phyloP scores from a whole-genome alignment of 2,888 invertebrate genomes.

The Mayetiola destructor region DNA sequence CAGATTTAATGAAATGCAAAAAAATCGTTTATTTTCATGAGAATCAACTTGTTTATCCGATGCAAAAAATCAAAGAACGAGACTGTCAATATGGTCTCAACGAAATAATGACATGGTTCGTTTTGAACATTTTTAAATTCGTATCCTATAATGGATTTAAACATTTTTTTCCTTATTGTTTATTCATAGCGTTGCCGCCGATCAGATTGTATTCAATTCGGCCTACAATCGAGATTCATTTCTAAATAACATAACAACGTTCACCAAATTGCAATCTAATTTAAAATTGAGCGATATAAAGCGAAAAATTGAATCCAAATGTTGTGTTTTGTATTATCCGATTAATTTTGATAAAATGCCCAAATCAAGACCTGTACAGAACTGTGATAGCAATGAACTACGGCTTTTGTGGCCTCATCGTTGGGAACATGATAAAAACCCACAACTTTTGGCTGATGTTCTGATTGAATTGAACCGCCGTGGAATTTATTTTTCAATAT shows the following conservation, averaged over 20 bases:
- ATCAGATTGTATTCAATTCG: constrained; percentile 55
- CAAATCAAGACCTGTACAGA: constrained; percentile 22
- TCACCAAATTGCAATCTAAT: constrained; percentile 51
- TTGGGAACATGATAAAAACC: constrained; percentile 67
- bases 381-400: constrained; percentile 25
- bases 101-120: constrained; percentile 53
- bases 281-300: constrained; percentile 41
- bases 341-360: constrained; percentile 36
- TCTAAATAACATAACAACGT: constrained; percentile 42
- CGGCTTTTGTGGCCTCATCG: constrained; percentile 62
- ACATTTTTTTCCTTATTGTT: constrained; percentile 15
- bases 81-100: constrained; percentile 66
- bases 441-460: constrained; percentile 45
- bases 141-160: too few relatives aligned
- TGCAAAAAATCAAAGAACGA: constrained; percentile 45
- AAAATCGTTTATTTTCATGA: constrained; percentile 67
- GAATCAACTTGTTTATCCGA: constrained; percentile 59
- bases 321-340: constrained; percentile 48
- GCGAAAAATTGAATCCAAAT: constrained; percentile 43
- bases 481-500: constrained; percentile 41
- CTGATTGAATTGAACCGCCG: constrained; percentile 38
- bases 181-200: constrained; percentile 46
- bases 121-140: neutral
- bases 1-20: constrained; percentile 41
- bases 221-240: constrained; percentile 53